Base-by-base conservation (phyloP, 1,140 invertebrate species). In the Proales similis region DNA sequence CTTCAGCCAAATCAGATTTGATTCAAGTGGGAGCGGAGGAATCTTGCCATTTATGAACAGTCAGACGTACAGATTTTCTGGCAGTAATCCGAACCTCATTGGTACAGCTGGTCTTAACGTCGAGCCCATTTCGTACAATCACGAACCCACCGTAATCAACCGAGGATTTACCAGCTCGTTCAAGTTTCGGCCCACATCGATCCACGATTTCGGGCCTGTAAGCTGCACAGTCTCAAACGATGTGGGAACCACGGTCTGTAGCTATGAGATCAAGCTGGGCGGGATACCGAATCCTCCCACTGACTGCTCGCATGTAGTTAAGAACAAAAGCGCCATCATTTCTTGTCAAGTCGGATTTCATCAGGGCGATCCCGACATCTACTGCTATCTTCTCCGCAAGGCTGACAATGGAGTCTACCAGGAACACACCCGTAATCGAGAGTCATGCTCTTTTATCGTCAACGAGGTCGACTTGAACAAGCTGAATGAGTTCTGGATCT, bases 301-400 rank as follows among this genome's bases (percentile, higher is more conserved):
- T 57, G 51, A 57, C 14, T 57, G 51, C 20, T 20, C 33, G 1
- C 45, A 42, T 42, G 32, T 11, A n/a, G 19, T 57, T 20, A 57
- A 57, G 22, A 57, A 57, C 27, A 19, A 36, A 12, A 57, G 51
- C 30, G 51, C 51, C 17, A 57, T 57, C 3, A 57, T 57, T 9
- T 57, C 51, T 4, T 57, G 51, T 22, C 14, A 17, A 4, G 51
- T 57, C 0, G 51, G 51, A 14, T 57, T 42, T 24, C 51, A 57
- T 57, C 51, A 57, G 48, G 51, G 51, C 4, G 51, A 57, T 43
- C 51, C 51, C 29, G 51, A 57, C 17, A 57, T 57, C 30, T 57
- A 57, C 20, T 57, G 51, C 17, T 57, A 57, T 42, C 20, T 57
- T 0, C 22, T 57, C 17, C 29, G 32, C 19, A 57, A 57, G 45